Conservation (phyloP, 2,888 invertebrate species). For the Tortricodes alternella region DNA sequence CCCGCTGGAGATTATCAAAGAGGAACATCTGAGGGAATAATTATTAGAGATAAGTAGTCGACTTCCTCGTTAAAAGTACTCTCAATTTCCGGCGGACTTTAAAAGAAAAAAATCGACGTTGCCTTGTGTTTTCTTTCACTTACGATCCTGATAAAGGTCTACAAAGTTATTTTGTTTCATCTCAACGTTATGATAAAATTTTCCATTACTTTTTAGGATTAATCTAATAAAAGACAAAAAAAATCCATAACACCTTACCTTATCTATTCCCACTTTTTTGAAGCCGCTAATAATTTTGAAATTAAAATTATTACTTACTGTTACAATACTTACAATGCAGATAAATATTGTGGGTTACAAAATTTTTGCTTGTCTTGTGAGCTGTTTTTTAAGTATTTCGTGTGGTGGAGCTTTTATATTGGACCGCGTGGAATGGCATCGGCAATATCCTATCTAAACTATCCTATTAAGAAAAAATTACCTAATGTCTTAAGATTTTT, state of each 20-base stretch:
- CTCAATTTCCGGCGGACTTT: slow-evolving; percentile 6
- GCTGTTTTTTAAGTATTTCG: no score
- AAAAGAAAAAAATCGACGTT: slow-evolving; percentile 18
- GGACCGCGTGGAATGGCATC: no score
- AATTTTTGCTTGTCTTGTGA: no score
- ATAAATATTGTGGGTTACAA: no score
- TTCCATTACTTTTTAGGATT: background rate
- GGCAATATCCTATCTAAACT: no score
- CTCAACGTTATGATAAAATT: slow-evolving; percentile 9
- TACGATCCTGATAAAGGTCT: slow-evolving; percentile 15
- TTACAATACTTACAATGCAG: no score
- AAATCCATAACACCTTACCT: no score
- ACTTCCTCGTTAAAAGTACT: slow-evolving; percentile 28
- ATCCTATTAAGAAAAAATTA: no score
- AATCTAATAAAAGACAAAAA: no score
- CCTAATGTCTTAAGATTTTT: no score
- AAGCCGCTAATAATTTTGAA: background rate
- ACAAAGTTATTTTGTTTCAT: slow-evolving; percentile 10
- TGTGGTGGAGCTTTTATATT: no score
- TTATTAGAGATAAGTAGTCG: slow-evolving; percentile 25
- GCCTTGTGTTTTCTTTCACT: slow-evolving; percentile 27
- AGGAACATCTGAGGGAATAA: slow-evolving; percentile 21
- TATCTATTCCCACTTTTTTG: background rate
- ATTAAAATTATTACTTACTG: no score
- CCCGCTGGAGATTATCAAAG: slow-evolving; percentile 9